These are phyloP conservation scores for Drosophila littoralis DNA, from an alignment of 1,140 invertebrate species.

Conservation along the genomic window DNA sequence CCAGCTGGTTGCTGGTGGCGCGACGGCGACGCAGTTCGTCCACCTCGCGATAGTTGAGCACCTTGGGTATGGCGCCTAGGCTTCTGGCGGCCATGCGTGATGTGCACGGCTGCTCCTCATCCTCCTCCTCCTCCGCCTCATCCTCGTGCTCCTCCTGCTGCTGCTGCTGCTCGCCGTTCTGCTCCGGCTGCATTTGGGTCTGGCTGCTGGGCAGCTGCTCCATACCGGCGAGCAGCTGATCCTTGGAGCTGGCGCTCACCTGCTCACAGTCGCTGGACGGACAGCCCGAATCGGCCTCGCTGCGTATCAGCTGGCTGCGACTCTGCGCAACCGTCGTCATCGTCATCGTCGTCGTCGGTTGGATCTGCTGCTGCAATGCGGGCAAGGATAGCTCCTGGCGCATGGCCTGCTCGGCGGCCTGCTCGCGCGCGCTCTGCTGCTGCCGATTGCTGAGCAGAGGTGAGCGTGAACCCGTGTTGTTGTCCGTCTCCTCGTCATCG, in stretches of 20 bases:
- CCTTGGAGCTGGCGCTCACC: slow-evolving; percentile 88
- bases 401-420: slow-evolving; percentile 65
- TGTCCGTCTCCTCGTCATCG: slow-evolving; percentile 85
- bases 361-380: slow-evolving; percentile 22
- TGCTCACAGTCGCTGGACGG: slow-evolving; percentile 85
- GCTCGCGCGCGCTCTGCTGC: slow-evolving; percentile 51
- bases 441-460: slow-evolving; percentile 85
- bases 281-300: slow-evolving; percentile 80
- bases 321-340: slow-evolving; percentile 1
- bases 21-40: slow-evolving; percentile 66
- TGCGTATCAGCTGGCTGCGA: slow-evolving; percentile 53
- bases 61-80: slow-evolving; percentile 90
- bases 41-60: slow-evolving; percentile 75
- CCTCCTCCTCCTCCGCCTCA: slow-evolving; percentile 7
- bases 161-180: not conserved
- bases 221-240: slow-evolving; percentile 86
- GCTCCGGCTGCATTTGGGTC: not conserved
- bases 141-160: slow-evolving; percentile 30
- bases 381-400: slow-evolving; percentile 59
- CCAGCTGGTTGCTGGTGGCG: slow-evolving; percentile 10
- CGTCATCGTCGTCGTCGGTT: not conserved
- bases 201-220: slow-evolving; percentile 73
- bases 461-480: slow-evolving; percentile 86
- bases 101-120: slow-evolving; percentile 67
- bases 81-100: slow-evolving; percentile 84